Base-by-base conservation (phyloP, 2,888 invertebrate genomes). In the Zaprionus lineosus region DNA sequence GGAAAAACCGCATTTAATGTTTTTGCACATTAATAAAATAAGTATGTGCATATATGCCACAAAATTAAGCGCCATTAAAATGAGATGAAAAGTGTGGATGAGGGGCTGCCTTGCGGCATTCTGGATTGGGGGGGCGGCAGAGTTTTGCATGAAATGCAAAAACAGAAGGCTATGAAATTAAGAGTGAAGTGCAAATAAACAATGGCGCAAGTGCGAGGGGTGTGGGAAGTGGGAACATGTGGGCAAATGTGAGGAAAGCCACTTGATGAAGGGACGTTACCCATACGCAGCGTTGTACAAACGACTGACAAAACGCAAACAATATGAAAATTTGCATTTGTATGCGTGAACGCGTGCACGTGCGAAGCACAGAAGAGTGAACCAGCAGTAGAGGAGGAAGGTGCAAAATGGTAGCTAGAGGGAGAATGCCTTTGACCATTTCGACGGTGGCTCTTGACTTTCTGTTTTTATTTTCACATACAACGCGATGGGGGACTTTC, bases 1-100 rank as follows among this genome's bases (percentile, higher is more conserved):
- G n/a, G n/a, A 64, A 64, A 64, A 58, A 58, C 34, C 34, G 52
- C 62, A 58, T 74, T 67, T 74, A 60, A 62, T 68, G 51, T 47
- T 74, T 74, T 65, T 66, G 63, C 61, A 63, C 75, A 78, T 82
- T 83, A 78, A 78, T 69, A 78, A 75, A 75, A 75, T 64, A 66
- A 74, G 52, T 46, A 55, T 44, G 29, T 21, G 5, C 16, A 48
- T 43, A 59, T 60, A 65, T 52, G 73, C 62, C 65, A 57, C 65
- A 66, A 55, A 72, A 82, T 78, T 65, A 77, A 78, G 72, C 72
- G 59, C 59, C 72, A 69, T 75, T 83, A 83, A 74, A 66, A 58
- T 55, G 33, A 39, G 52, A 37, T 16, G 41, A 44, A 52, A 24
- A 44, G 36, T 34, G 55, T 21, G 24, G 3, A 11, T 9, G n/a